phyloP scores from a whole-genome alignment of 2,888 invertebrate species.

The Diadegma fenestrale region DNA sequence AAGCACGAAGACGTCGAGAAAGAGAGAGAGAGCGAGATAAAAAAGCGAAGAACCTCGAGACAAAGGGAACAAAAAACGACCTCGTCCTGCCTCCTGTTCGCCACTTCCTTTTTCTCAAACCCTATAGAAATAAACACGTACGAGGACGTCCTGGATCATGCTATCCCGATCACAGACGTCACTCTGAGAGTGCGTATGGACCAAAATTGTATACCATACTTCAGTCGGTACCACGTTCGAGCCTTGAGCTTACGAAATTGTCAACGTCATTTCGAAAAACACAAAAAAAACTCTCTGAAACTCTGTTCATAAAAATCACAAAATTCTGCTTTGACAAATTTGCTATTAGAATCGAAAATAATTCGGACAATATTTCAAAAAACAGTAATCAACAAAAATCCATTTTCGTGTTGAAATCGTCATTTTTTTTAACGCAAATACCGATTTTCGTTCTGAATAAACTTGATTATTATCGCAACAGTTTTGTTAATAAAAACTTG shows the following conservation, averaged over 20 bases:
- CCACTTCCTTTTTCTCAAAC: background rate
- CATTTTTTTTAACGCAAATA: background rate
- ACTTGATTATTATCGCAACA: background rate
- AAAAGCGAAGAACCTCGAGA: background rate
- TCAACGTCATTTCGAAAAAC: background rate
- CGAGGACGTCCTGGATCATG: constrained; percentile 74
- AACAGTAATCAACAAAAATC: too few relatives aligned
- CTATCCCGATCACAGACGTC: constrained; percentile 81
- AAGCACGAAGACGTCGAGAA: constrained; percentile 13
- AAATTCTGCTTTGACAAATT: background rate
- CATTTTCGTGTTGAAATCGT: too few relatives aligned
- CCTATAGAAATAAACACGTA: background rate
- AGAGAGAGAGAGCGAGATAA: background rate
- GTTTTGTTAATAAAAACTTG: too few relatives aligned
- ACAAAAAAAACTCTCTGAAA: background rate
- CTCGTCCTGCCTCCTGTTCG: background rate
- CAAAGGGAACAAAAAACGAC: background rate
- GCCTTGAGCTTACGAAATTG: background rate
- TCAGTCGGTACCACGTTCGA: background rate
- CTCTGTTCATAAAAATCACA: background rate
- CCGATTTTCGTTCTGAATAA: background rate
- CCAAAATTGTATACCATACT: background rate
- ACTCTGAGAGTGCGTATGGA: constrained; percentile 80
- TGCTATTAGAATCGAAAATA: too few relatives aligned
- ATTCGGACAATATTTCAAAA: too few relatives aligned